Evolutionary conservation across 2,888 invertebrate species (phyloP).

Genomic region (Adineta ricciae): DNA sequence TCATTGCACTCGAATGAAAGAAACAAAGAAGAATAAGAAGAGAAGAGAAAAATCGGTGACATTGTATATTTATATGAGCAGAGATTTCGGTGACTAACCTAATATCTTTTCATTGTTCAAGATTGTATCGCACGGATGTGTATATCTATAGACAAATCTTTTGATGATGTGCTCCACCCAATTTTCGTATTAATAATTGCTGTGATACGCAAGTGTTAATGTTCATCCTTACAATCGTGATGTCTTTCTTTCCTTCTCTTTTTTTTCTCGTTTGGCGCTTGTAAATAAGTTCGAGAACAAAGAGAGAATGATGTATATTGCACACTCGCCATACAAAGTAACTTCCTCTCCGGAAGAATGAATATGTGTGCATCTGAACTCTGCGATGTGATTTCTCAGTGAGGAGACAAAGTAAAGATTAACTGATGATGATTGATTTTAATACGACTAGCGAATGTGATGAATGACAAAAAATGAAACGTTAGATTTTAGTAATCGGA

Average conservation of each 20-base stretch:
- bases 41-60: background rate
- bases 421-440: background rate
- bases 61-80: background rate
- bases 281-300: background rate
- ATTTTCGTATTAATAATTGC: background rate
- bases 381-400: background rate
- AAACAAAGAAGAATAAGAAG: no score
- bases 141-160: background rate
- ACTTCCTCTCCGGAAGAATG: conserved; percentile 2
- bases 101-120: background rate
- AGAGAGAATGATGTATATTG: background rate
- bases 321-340: background rate
- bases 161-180: background rate
- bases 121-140: background rate
- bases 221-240: background rate
- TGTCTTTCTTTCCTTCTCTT: background rate
- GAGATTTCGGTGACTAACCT: background rate
- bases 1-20: background rate
- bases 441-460: background rate
- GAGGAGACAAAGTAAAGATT: background rate
- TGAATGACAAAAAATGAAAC: background rate
- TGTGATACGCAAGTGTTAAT: background rate
- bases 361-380: background rate
- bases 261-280: background rate
- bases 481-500: background rate